Conservation (phyloP, 1,140 invertebrate species). For the Zaprionus camerounensis region DNA sequence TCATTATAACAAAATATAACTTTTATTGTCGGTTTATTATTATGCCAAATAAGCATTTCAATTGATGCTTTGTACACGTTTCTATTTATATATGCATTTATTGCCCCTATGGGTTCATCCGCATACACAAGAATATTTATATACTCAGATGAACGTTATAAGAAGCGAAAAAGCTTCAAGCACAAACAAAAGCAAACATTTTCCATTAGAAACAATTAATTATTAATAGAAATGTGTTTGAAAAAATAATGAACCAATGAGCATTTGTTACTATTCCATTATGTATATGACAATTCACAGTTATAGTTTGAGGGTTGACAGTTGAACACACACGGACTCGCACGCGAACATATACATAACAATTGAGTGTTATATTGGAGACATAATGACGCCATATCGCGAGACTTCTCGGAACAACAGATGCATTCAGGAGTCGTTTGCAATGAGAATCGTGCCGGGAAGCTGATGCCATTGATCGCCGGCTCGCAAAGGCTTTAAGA, state of each 20-base stretch:
- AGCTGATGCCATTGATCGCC: conserved; percentile 30
- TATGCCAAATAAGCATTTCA: conserved; percentile 43
- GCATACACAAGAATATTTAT: conserved; percentile 20
- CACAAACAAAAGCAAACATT: conserved; percentile 64
- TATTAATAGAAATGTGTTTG: conserved; percentile 42
- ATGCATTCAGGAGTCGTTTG: conserved; percentile 16
- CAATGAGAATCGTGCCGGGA: conserved; percentile 13
- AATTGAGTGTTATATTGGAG: conserved; percentile 23
- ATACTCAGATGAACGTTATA: conserved; percentile 35
- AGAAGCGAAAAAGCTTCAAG: conserved; percentile 43
- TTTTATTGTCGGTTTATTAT: conserved; percentile 30
- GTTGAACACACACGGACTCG: not conserved
- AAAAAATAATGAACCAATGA: not conserved
- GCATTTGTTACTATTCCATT: conserved; percentile 3
- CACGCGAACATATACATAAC: conserved; percentile 1
- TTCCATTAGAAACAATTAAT: conserved; percentile 64
- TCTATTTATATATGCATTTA: conserved; percentile 49
- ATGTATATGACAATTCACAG: conserved; percentile 8
- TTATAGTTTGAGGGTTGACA: not conserved
- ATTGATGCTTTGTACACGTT: conserved; percentile 54
- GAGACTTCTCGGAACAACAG: not conserved
- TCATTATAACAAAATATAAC: conserved; percentile 13
- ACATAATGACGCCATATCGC: conserved; percentile 49
- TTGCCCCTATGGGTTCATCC: conserved; percentile 28
- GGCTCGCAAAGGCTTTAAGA: conserved; percentile 8